phyloP scores from a whole-genome alignment of 2,797 vertebrate genomes.

The Acanthornis magna region DNA sequence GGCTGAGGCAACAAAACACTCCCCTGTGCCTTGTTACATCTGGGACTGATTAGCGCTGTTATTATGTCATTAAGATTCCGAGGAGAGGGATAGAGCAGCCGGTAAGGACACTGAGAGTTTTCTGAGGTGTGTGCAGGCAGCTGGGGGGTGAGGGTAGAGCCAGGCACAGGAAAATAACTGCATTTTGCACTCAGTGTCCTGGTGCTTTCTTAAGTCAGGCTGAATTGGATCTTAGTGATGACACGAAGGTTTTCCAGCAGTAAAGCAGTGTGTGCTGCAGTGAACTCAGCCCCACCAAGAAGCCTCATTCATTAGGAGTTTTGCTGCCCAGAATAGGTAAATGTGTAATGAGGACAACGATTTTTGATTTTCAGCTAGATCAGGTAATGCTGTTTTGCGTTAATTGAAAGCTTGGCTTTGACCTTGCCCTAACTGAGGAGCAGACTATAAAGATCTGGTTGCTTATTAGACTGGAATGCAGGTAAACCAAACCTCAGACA shows the following conservation, averaged over 20 bases:
- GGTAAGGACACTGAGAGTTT: neutral
- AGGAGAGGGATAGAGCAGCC: neutral
- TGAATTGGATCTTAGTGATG: accelerated
- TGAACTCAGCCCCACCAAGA: neutral
- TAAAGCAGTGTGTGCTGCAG: neutral
- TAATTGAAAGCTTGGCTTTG: neutral
- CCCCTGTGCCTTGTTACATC: neutral
- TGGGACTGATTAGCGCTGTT: constrained; percentile 19
- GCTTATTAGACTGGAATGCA: neutral
- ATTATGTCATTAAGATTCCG: neutral
- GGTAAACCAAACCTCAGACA: neutral
- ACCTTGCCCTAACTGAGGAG: neutral
- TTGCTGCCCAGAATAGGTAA: neutral
- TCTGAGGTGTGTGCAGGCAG: neutral
- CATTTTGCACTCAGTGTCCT: neutral
- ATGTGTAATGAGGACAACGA: neutral
- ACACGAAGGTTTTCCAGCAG: neutral
- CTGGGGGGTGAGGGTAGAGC: neutral
- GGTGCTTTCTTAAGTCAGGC: neutral
- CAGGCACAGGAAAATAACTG: neutral
- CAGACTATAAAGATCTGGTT: neutral
- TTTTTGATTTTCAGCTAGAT: neutral
- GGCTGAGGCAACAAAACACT: neutral
- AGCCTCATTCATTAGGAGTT: neutral
- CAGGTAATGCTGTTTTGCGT: accelerated